phyloP scores from a whole-genome alignment of 2,888 invertebrate genomes.

The Himalopsyche kuldschensis region DNA sequence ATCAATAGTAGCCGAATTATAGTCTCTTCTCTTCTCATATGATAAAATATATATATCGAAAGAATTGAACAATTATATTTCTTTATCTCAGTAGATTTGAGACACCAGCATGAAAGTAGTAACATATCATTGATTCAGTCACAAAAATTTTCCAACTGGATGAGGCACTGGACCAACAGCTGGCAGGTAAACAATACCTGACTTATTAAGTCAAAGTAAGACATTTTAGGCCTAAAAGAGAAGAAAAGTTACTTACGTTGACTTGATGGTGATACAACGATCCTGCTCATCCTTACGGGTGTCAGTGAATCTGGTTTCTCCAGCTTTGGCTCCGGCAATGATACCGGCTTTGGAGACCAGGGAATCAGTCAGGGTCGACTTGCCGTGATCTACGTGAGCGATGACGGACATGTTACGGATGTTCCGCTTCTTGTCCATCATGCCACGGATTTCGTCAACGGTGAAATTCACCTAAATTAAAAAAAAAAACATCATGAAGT shows the following conservation, averaged over 20 bases:
- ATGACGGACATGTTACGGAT: slow-evolving; percentile 99
- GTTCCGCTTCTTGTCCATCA: slow-evolving; percentile 99
- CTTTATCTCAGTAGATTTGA: too few relatives aligned
- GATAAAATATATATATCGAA: too few relatives aligned
- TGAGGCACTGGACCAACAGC: neutral
- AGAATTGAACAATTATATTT: too few relatives aligned
- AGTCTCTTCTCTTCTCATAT: too few relatives aligned
- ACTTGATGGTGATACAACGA: slow-evolving; percentile 99
- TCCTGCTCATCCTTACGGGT: slow-evolving; percentile 99
- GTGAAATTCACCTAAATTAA: slow-evolving; percentile 97
- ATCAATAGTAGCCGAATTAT: too few relatives aligned
- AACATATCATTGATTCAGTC: too few relatives aligned
- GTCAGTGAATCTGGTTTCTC: slow-evolving; percentile 98
- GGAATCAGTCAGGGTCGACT: slow-evolving; percentile 99
- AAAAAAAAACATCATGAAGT: slow-evolving; percentile 5
- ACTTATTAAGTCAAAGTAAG: too few relatives aligned
- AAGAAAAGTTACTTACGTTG: slow-evolving; percentile 75
- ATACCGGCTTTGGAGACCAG: slow-evolving; percentile 99
- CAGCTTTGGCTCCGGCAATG: slow-evolving; percentile 97
- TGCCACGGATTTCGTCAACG: slow-evolving; percentile 97
- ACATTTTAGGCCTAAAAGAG: neutral
- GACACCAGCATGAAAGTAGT: too few relatives aligned
- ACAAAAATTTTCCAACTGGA: too few relatives aligned
- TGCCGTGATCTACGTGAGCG: slow-evolving; percentile 99
- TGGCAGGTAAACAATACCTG: neutral